Evolutionary conservation across 2,888 invertebrate species (phyloP), one percentile per base, ranked within the genome.

Genomic region (Apantesis nais): DNA sequence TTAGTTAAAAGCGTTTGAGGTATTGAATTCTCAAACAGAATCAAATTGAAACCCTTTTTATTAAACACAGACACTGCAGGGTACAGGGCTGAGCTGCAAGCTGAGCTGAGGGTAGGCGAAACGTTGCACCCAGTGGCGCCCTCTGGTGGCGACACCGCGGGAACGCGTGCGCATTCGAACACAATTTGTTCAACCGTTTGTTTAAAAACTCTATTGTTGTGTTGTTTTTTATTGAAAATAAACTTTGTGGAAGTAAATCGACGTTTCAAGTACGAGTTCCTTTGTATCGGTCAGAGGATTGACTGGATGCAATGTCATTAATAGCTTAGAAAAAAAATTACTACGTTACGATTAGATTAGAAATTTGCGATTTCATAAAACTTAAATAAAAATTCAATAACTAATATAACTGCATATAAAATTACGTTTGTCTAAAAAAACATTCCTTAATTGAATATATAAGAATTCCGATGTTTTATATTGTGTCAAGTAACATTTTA

Each of bases 91-190:
- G 29, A 44, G 16, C 44, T 19, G 44, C 3, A 44, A 16, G 16
- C 67, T 62, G 68, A 11, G n/a, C 68, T 58, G 34, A 63, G 61
- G 71, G 37, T 61, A 66, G 72, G 64, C n/a, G 25, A 63, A 41
- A 66, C 69, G 63, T 67, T 44, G 68, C 68, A 66, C 80, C 75
- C 79, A 75, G 67, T 75, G 82, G 84, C 83, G 81, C 83, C 86
- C 84, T 83, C 83, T 77, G 78, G 77, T 72, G 76, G 71, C 68
- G n/a, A 70, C 82, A 58, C 83, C 67, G 71, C 83, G 79, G 83
- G 81, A 74, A 78, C 81, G 74, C 74, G 63, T 71, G 76, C 81
- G 77, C 81, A 81, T 76, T 78, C 75, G 74, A 71, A 71, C 67
- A 74, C 78, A 79, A 80, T 80, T 81, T 74, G 73, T 73, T 74